phyloP scores from a whole-genome alignment of 92 coral and sea anemone species.

The Virgularia gustaviana region DNA sequence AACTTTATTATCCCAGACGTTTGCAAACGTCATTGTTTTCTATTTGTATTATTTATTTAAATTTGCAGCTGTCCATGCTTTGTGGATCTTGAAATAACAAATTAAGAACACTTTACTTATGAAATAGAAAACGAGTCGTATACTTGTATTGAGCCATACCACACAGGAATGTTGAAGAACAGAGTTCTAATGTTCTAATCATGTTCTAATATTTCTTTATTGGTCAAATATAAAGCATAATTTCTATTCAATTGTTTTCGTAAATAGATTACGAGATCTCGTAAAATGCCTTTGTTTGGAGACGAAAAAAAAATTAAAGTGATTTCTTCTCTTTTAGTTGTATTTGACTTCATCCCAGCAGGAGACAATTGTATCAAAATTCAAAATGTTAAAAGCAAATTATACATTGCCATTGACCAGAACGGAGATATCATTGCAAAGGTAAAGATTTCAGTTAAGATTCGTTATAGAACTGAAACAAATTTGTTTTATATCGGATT shows the following conservation, averaged over 20 bases:
- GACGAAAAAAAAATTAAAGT: neutral
- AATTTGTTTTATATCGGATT: too few relatives aligned
- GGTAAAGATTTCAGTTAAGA: conserved; percentile 20
- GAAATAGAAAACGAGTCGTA: too few relatives aligned
- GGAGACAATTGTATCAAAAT: conserved; percentile 50
- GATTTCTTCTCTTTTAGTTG: conserved; percentile 33
- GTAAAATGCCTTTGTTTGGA: neutral
- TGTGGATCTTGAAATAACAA: too few relatives aligned
- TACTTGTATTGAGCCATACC: too few relatives aligned
- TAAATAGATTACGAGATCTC: too few relatives aligned
- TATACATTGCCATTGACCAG: conserved; percentile 58
- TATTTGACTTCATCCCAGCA: conserved; percentile 63
- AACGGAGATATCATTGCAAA: conserved; percentile 64
- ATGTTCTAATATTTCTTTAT: neutral
- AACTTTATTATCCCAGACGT: too few relatives aligned
- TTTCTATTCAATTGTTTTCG: neutral
- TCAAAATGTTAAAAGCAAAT: conserved; percentile 56
- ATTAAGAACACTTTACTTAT: too few relatives aligned
- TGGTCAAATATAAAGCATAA: neutral
- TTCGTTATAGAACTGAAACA: neutral
- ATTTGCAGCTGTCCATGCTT: too few relatives aligned
- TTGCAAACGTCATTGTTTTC: too few relatives aligned
- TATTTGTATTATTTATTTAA: too few relatives aligned
- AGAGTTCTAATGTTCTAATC: neutral
- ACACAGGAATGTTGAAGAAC: too few relatives aligned